These are phyloP conservation scores for Acholoe squamosa DNA, from an alignment of 2,888 invertebrate genomes.

Conservation along the genomic window DNA sequence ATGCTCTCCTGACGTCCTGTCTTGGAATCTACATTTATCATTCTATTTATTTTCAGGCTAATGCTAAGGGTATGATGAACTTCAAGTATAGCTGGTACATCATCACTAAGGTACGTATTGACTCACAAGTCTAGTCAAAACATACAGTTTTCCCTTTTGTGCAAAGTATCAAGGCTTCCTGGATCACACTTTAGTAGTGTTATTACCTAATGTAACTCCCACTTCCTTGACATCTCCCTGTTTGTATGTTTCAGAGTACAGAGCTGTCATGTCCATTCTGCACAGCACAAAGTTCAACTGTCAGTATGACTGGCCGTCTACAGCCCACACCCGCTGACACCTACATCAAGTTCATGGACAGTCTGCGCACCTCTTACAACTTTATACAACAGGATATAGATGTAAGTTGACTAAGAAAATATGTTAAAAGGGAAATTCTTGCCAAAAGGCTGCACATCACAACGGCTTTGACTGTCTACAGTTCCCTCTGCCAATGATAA, in stretches of 20 bases:
- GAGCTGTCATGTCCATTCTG: slow-evolving; percentile 70
- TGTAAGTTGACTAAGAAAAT: background rate
- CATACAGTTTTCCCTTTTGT: too few relatives aligned
- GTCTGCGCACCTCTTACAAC: background rate
- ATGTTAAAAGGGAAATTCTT: too few relatives aligned
- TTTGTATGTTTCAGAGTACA: slow-evolving; percentile 68
- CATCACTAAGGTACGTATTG: slow-evolving; percentile 87
- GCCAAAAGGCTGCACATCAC: too few relatives aligned
- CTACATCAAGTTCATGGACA: slow-evolving; percentile 58
- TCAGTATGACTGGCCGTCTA: slow-evolving; percentile 55
- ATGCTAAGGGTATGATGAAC: slow-evolving; percentile 88
- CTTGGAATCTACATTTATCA: too few relatives aligned
- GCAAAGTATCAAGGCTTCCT: too few relatives aligned
- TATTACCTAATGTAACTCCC: too few relatives aligned
- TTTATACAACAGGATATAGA: background rate
- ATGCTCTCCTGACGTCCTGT: too few relatives aligned
- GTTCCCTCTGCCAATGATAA: too few relatives aligned
- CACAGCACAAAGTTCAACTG: background rate
- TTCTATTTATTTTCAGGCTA: slow-evolving; percentile 84
- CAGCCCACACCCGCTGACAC: slow-evolving; percentile 16
- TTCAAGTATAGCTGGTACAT: slow-evolving; percentile 94
- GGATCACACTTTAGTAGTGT: too few relatives aligned
- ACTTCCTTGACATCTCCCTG: too few relatives aligned
- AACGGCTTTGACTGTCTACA: too few relatives aligned
- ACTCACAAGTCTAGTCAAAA: too few relatives aligned